Evolutionary conservation across 2,797 vertebrate genomes (phyloP).

Genomic region (Rhynchotus rufescens): DNA sequence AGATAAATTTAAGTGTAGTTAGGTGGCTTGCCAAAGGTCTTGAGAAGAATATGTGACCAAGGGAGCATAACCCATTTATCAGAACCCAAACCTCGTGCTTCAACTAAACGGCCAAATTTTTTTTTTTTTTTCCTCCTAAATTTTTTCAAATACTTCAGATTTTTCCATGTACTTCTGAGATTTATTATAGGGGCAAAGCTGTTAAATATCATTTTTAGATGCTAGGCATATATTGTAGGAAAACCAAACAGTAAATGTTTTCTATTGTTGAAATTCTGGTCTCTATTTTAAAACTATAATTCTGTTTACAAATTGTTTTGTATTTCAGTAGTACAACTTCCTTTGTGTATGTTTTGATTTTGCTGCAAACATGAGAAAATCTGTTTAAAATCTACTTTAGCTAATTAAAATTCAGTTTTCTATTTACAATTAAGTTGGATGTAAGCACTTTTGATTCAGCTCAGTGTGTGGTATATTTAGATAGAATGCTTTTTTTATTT

Average conservation of each 20-base stretch:
- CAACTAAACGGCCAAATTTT: not conserved
- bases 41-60: not conserved
- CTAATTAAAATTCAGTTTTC: conserved; percentile 65
- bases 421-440: conserved; percentile 71
- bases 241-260: not conserved
- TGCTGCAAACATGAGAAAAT: not conserved
- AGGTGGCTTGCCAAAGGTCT: not conserved
- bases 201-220: not conserved
- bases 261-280: not conserved
- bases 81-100: not conserved
- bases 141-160: not conserved
- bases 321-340: not conserved
- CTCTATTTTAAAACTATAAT: not conserved
- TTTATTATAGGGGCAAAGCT: not conserved
- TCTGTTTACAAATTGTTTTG: not conserved
- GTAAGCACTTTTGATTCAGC: conserved; percentile 74
- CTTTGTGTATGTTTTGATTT: not conserved
- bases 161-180: too few relatives aligned
- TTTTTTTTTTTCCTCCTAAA: too few relatives aligned
- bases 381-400: conserved; percentile 67
- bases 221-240: not conserved
- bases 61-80: not conserved
- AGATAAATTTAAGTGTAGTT: not conserved
- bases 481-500: conserved; percentile 76
- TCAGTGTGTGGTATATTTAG: conserved; percentile 74